Percentiles rank a stretch among this genome's conserved stretches.
phyloP scores from a whole-genome alignment of 1,140 invertebrate genomes.

The Homalodisca vitripennis region DNA sequence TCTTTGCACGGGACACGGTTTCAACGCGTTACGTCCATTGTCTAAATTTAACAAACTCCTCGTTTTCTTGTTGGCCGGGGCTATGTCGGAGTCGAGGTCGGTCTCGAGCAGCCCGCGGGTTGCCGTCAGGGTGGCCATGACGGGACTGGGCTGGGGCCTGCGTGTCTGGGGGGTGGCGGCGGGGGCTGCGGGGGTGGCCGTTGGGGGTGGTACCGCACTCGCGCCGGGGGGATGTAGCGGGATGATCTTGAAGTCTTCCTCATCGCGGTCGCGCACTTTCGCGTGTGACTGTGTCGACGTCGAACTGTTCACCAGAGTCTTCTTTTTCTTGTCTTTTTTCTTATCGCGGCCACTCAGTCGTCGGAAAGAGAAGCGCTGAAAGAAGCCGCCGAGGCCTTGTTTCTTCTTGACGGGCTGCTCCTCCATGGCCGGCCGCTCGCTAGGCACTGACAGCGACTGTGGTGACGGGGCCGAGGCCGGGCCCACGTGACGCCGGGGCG shows the following conservation, averaged over 20 bases:
- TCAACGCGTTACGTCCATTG: conserved; percentile 49
- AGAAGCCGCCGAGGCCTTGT: conserved; percentile 51
- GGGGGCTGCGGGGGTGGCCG: conserved; percentile 34
- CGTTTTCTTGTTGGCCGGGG: conserved; percentile 54
- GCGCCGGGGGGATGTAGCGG: conserved; percentile 48
- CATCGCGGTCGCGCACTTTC: conserved; percentile 30
- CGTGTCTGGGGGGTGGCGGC: conserved; percentile 42
- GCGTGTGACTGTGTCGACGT: conserved; percentile 34
- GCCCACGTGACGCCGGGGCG: conserved; percentile 48
- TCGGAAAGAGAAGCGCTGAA: conserved; percentile 54
- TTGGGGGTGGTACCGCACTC: conserved; percentile 20
- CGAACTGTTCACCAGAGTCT: conserved; percentile 35
- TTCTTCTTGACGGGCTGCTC: conserved; percentile 43
- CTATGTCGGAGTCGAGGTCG: conserved; percentile 70
- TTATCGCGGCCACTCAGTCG: conserved; percentile 50
- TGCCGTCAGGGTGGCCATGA: conserved; percentile 31
- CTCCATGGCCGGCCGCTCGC: conserved; percentile 30
- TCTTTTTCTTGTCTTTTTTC: conserved; percentile 44
- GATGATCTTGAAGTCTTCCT: conserved; percentile 46
- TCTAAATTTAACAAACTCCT: conserved; percentile 76
- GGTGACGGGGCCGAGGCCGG: conserved; percentile 43
- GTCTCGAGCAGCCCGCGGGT: conserved; percentile 64
- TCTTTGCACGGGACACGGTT: conserved; percentile 39
- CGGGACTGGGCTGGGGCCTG: conserved; percentile 35
- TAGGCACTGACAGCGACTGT: conserved; percentile 46